Percentiles rank a stretch among this genome's conserved stretches.
Evolutionary conservation across 1,140 invertebrate genomes (phyloP).

Genomic region (Araneus ventricosus): DNA sequence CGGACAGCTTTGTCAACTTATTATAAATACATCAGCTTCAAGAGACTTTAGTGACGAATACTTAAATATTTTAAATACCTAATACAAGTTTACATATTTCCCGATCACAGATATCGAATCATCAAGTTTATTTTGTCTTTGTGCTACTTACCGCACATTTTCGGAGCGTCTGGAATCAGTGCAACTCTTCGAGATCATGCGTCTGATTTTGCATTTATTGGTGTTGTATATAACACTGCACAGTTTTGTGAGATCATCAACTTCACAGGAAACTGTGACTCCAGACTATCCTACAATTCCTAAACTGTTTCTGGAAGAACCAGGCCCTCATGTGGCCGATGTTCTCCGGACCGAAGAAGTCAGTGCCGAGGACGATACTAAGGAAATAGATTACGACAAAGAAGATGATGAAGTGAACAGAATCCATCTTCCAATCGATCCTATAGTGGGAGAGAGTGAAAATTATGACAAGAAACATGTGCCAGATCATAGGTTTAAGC

Average conservation of each 20-base stretch:
- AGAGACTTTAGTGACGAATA: not conserved
- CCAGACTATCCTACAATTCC: not conserved
- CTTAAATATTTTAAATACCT: not conserved
- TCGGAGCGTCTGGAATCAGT: not conserved
- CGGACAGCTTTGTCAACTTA: not conserved
- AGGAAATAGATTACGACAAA: slow-evolving; percentile 24
- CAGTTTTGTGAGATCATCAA: not conserved
- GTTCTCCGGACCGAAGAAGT: slow-evolving; percentile 22
- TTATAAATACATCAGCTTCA: not conserved
- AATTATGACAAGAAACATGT: not conserved
- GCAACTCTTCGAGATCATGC: not conserved
- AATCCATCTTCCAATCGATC: slow-evolving; percentile 39
- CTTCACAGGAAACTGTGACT: slow-evolving; percentile 18
- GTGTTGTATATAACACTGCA: not conserved
- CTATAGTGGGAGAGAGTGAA: slow-evolving; percentile 14
- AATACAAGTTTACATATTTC: not conserved
- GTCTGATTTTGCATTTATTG: not conserved
- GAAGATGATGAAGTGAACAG: slow-evolving; percentile 69
- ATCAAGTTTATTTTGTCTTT: not conserved
- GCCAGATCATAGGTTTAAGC: slow-evolving; percentile 65
- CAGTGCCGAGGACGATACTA: slow-evolving; percentile 11
- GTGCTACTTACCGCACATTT: not conserved
- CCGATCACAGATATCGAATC: not conserved
- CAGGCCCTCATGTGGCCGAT: slow-evolving; percentile 8
- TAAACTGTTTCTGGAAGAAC: slow-evolving; percentile 21